Conservation (phyloP, 2,797 vertebrate genomes). For the Lepilemur ruficaudatus region DNA sequence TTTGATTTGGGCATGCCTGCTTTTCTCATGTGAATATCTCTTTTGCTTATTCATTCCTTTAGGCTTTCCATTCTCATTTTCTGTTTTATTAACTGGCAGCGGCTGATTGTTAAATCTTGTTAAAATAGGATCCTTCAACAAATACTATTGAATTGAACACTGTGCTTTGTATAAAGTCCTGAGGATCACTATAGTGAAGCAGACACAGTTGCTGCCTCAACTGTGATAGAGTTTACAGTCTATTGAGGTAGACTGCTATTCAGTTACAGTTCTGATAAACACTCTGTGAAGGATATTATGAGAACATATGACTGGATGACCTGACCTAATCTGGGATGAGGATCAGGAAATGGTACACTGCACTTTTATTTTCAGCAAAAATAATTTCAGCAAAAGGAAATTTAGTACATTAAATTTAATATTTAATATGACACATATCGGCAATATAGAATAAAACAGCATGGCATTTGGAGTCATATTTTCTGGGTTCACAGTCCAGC, state of each 20-base stretch:
- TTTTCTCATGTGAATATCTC: not conserved
- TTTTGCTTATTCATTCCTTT: not conserved
- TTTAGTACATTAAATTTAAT: not conserved
- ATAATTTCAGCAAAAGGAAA: not conserved
- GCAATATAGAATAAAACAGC: not conserved
- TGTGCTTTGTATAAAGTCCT: not conserved
- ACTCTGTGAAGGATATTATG: not conserved
- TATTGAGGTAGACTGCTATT: not conserved
- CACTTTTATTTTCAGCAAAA: not conserved
- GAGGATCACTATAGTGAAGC: not conserved
- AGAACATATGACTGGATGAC: not conserved
- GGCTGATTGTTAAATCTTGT: not conserved
- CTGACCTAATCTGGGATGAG: not conserved
- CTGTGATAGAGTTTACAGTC: not conserved
- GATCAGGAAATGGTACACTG: not conserved
- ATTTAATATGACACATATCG: not conserved
- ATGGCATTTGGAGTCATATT: not conserved
- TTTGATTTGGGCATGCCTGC: not conserved
- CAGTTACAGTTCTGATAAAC: not conserved
- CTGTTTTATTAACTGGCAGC: not conserved
- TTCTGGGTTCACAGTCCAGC: not conserved
- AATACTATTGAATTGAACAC: not conserved
- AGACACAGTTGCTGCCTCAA: not conserved
- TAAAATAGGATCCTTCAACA: not conserved
- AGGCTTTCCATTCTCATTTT: not conserved